These are phyloP conservation scores for Gymnarchus niloticus DNA, from an alignment of 2,113 vertebrate species.

Conservation along the genomic window DNA sequence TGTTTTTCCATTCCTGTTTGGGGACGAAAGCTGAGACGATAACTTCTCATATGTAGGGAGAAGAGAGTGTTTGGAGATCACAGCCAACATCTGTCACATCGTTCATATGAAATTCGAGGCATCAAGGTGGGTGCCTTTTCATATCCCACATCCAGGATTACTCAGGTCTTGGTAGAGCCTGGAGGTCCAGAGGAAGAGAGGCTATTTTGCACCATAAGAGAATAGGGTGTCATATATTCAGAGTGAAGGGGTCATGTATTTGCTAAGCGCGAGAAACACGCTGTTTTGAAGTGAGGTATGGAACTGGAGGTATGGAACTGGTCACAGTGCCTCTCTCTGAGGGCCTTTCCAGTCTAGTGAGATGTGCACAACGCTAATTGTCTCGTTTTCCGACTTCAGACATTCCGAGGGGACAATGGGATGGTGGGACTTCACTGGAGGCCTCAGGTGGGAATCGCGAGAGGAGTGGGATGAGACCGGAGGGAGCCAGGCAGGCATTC, in stretches of 20 bases:
- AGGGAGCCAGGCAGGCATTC: conserved; percentile 28
- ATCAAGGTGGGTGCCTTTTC: too few relatives aligned
- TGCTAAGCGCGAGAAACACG: too few relatives aligned
- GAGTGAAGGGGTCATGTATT: too few relatives aligned
- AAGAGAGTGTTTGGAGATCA: too few relatives aligned
- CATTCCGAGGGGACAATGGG: not conserved
- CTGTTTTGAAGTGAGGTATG: too few relatives aligned
- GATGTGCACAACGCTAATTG: conserved; percentile 42
- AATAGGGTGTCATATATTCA: too few relatives aligned
- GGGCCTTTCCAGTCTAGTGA: conserved; percentile 25
- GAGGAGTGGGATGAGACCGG: conserved; percentile 30
- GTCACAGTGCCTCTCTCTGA: not conserved
- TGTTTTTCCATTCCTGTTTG: not conserved
- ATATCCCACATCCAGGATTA: not conserved
- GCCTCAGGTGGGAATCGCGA: conserved; percentile 4
- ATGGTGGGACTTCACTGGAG: conserved; percentile 4
- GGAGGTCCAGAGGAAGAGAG: not conserved
- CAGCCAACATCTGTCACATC: too few relatives aligned
- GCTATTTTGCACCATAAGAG: not conserved
- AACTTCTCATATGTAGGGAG: not conserved
- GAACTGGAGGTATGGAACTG: not conserved
- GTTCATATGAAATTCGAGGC: too few relatives aligned
- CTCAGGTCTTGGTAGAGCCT: not conserved
- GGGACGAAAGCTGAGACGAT: not conserved
- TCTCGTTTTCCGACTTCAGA: conserved; percentile 40